These are phyloP conservation scores for Leptinotarsa rubiginosa DNA, from an alignment of 2,888 invertebrate genomes.

Conservation along the genomic window DNA sequence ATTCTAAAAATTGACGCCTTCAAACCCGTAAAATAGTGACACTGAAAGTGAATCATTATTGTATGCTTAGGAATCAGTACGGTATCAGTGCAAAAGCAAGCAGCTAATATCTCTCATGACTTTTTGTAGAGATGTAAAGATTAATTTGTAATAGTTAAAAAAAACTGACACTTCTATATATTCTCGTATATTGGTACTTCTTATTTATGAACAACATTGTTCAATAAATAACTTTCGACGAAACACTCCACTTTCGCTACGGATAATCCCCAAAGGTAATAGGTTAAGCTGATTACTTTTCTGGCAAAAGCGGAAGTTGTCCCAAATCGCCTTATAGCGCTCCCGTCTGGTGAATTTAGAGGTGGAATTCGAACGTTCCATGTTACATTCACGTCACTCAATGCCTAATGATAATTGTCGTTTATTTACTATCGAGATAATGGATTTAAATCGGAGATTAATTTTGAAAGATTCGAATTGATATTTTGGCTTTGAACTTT, in stretches of 20 bases:
- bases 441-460: no score
- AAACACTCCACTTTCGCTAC: conserved; percentile 9
- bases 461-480: no score
- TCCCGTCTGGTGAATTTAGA: conserved; percentile 4
- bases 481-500: no score
- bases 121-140: no score
- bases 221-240: conserved; percentile 3
- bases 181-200: neutral
- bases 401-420: neutral
- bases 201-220: neutral
- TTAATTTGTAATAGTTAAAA: no score
- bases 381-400: neutral
- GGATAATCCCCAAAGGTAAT: conserved; percentile 23
- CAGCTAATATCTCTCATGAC: no score
- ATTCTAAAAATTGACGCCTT: no score
- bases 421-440: neutral
- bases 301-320: conserved; percentile 21
- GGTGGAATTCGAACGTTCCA: neutral
- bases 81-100: no score
- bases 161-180: neutral
- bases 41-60: no score
- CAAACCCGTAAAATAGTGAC: no score
- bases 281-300: conserved; percentile 29
- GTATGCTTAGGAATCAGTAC: no score
- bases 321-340: conserved; percentile 36